phyloP scores from a whole-genome alignment of 1,140 invertebrate species.

The Sogatella furcifera region DNA sequence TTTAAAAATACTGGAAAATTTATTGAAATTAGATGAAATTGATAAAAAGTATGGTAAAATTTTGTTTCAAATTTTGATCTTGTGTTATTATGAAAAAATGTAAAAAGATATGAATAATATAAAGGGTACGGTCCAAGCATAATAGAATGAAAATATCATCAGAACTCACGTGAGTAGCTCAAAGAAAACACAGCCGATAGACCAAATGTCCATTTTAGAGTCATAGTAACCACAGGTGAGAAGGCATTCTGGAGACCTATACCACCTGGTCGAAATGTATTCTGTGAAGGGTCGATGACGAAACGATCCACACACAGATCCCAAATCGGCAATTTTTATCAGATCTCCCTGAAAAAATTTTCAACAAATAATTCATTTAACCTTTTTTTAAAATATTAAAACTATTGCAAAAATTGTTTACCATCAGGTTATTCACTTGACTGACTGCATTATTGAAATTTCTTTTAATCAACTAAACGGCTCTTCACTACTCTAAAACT shows the following conservation, averaged over 20 bases:
- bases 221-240: conserved; percentile 53
- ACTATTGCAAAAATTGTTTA: no score
- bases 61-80: no score
- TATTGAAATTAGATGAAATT: no score
- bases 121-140: no score
- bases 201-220: conserved; percentile 62
- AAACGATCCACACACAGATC: conserved; percentile 45
- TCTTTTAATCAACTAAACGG: no score
- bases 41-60: no score
- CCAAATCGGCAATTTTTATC: conserved; percentile 49
- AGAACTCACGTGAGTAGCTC: conserved; percentile 48
- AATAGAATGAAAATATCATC: background rate
- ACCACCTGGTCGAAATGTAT: conserved; percentile 62
- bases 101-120: no score
- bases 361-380: background rate
- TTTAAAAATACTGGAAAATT: no score
- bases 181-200: conserved; percentile 56
- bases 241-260: conserved; percentile 56
- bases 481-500: no score
- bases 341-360: conserved; percentile 41
- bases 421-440: no score
- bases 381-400: background rate
- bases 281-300: conserved; percentile 52
- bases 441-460: no score
- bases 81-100: no score